Evolutionary conservation across 2,113 vertebrate genomes (phyloP), one percentile per base, ranked within the genome.

Genomic region (Paracanthobrama guichenoti): DNA sequence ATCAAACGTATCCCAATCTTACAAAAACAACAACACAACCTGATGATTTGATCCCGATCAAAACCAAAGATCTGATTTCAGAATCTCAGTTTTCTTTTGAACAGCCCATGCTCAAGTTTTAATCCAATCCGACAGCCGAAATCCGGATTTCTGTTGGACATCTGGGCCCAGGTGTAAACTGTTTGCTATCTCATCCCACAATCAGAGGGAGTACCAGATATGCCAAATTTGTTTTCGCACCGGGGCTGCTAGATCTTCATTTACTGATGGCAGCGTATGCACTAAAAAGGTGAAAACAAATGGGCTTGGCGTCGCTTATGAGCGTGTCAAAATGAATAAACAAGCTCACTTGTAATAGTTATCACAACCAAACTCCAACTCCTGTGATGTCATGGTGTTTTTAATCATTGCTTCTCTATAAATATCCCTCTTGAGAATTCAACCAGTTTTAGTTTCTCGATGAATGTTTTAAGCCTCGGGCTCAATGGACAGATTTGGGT

Each of bases 401-500:
- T 26, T 57, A 48, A 69, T n/a, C 44, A 66, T 53, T 44, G 62
- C 59, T 75, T 86, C 77, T 53, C 53, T 16, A 28, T 66, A 81
- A 59, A 71, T 72, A 60, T 18, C 6, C 53, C n/a, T 67, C 55
- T 12, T 3, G 53, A 16, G 20, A 42, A 8, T 28, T 59, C 46
- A 16, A 50, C 55, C 18, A 69, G 64, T 76, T 77, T 69, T 69
- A 53, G 81, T 60, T 72, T 87, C 84, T 64, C 14, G 12, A 35
- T 35, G 31, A 59, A 67, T 46, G 22, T 75, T 50, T 82, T 82
- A 81, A 82, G 59, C 79, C 18, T 79, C 0, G 12, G 60, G 81
- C 71, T 87, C 81, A 69, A 69, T 64, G 66, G 22, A 64, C 24
- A 44, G n/a, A 78, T 79, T 77, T 44, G 46, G 64, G 28, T 78